Conservation (phyloP, 2,113 vertebrate species). For the Todiramphus saurophagus region DNA sequence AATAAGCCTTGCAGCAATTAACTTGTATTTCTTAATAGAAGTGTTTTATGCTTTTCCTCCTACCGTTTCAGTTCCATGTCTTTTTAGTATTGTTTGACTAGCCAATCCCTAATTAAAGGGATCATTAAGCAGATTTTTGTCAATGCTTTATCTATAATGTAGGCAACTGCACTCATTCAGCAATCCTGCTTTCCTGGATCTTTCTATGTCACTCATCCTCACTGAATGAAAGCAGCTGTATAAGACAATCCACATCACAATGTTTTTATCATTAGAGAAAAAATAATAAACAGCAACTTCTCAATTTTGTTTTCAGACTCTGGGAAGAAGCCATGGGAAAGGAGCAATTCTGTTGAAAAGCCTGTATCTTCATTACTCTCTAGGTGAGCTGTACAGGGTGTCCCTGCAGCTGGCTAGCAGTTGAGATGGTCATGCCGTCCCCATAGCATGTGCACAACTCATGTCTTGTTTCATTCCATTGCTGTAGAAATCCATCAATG, state of each 20-base stretch:
- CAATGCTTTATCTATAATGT: not conserved
- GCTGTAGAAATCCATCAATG: slow-evolving; percentile 81
- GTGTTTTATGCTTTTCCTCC: not conserved
- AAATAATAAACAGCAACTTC: not conserved
- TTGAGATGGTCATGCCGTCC: not conserved
- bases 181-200: not conserved
- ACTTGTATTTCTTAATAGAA: not conserved
- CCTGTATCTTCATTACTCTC: slow-evolving; percentile 87
- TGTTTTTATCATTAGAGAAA: not conserved
- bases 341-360: slow-evolving; percentile 95
- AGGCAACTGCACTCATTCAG: not conserved
- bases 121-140: not conserved
- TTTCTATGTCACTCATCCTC: not conserved
- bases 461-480: slow-evolving; percentile 77
- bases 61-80: not conserved
- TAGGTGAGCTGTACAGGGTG: slow-evolving; percentile 78
- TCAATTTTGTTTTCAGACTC: slow-evolving; percentile 77
- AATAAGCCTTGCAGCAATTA: not conserved
- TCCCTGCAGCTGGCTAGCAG: not conserved
- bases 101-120: not conserved
- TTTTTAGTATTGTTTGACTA: not conserved
- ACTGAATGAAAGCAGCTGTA: not conserved
- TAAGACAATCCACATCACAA: not conserved
- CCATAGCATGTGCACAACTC: not conserved
- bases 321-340: slow-evolving; percentile 96